phyloP scores from a whole-genome alignment of 2,888 invertebrate species.

The Parnassius smintheus region DNA sequence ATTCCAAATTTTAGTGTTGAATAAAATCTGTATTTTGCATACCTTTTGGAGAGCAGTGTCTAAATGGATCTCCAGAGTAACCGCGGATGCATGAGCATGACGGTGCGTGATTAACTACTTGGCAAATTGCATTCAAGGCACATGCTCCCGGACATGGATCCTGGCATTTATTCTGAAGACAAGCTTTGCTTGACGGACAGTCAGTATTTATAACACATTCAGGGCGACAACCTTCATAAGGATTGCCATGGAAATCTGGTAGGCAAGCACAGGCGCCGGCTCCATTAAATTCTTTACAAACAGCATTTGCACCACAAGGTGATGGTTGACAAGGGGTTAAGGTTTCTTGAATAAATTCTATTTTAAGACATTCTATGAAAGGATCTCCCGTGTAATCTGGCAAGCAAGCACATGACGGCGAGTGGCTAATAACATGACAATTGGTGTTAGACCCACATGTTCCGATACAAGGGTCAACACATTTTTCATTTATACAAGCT shows the following conservation, averaged over 20 bases:
- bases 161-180: slow-evolving; percentile 85
- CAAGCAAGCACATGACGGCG: slow-evolving; percentile 86
- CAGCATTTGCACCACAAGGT: slow-evolving; percentile 84
- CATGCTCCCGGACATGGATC: slow-evolving; percentile 91
- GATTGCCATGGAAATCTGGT: slow-evolving; percentile 87
- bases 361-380: slow-evolving; percentile 82
- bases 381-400: slow-evolving; percentile 88
- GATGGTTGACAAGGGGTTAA: slow-evolving; percentile 82
- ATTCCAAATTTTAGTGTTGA: too few relatives aligned
- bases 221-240: slow-evolving; percentile 87
- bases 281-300: slow-evolving; percentile 81
- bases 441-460: slow-evolving; percentile 87
- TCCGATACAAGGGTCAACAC: slow-evolving; percentile 86
- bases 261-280: slow-evolving; percentile 86
- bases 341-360: slow-evolving; percentile 59
- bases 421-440: slow-evolving; percentile 88
- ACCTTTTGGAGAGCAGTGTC: slow-evolving; percentile 81
- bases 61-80: slow-evolving; percentile 88
- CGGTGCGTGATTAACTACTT: slow-evolving; percentile 86
- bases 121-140: slow-evolving; percentile 87
- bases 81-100: slow-evolving; percentile 85
- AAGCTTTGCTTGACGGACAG: slow-evolving; percentile 85
- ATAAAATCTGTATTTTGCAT: slow-evolving; percentile 48
- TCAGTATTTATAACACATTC: slow-evolving; percentile 87
- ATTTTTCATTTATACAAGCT: slow-evolving; percentile 89